phyloP scores from a whole-genome alignment of 2,888 invertebrate species.

The Cyaniris semiargus region DNA sequence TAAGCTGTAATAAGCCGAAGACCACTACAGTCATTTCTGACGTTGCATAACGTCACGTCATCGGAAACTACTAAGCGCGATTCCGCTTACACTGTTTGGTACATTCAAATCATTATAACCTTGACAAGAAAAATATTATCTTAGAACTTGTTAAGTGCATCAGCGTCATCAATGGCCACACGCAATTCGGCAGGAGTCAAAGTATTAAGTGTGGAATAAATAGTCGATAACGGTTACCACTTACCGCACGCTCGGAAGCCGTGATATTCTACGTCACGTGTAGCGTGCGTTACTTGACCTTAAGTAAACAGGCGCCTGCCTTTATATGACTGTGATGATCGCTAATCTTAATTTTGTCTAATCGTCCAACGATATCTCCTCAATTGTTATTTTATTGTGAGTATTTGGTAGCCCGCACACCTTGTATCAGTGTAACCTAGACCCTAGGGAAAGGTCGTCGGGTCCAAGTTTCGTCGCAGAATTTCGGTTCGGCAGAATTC shows the following conservation, averaged over 20 bases:
- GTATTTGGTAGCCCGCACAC: no score
- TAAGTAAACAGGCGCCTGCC: constrained; percentile 44
- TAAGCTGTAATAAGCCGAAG: no score
- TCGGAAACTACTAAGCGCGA: no score
- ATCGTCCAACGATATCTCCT: no score
- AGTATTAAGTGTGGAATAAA: constrained; percentile 39
- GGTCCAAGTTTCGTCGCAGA: no score
- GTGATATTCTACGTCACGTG: constrained; percentile 60
- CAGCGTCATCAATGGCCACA: not conserved
- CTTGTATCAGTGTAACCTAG: no score
- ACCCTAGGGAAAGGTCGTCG: no score
- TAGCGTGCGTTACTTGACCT: constrained; percentile 54
- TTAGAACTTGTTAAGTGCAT: not conserved
- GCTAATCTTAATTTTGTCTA: not conserved
- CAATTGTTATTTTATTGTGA: no score
- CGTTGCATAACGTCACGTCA: no score
- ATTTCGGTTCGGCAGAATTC: no score
- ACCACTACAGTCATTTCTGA: no score
- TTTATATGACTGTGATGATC: constrained; percentile 23
- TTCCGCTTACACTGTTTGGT: not conserved
- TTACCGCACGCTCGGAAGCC: constrained; percentile 46
- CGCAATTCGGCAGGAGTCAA: not conserved
- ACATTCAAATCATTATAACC: not conserved
- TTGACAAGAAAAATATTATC: not conserved
- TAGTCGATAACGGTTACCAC: constrained; percentile 40